Evolutionary conservation across 2,113 vertebrate genomes (phyloP), one percentile per base, ranked within the genome.

Genomic region (Aldabrachelys gigantea): DNA sequence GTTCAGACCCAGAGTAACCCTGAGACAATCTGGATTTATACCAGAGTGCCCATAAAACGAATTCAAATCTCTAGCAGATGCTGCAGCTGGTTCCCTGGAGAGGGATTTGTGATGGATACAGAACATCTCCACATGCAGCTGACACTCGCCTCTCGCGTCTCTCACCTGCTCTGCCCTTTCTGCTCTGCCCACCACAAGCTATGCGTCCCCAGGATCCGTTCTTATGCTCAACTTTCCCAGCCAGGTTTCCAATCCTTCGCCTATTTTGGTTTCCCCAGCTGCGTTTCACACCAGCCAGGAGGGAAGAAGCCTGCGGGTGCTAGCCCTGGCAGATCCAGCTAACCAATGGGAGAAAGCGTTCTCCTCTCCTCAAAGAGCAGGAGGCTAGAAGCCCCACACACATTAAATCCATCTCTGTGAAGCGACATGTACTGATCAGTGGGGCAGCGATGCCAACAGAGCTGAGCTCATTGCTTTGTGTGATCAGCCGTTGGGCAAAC

Each of bases 271-370:
- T 52, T 93, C 84, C 90, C 75, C 6, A 56, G 47, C 94, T 90
- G 94, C 11, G 0, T 94, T 95, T 92, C 44, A 8, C 91, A 96
- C 86, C 95, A 91, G 84, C 94, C 85, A 88, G 92, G 90, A 91
- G 89, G 84, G 65, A 57, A 38, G 84, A 69, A 12, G 49, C 79
- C 8, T 10, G 83, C 69, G 83, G 81, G 78, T 65, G 59, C 65
- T 1, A 0, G 88, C 85, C 85, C 72, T 0, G 35, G 24, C 17
- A 84, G 84, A 84, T 21, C 5, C 92, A 87, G 89, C n/a, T 53
- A 13, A 38, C 88, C 0, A 0, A 85, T 31, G 54, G 82, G 44
- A 84, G 75, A 84, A 87, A 87, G 85, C 54, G 25, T 0, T 85
- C 90, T 76, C 85, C 83, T 83, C 53, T 25, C 44, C 25, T 82